Percentiles rank a stretch among this genome's conserved stretches.
Evolutionary conservation across 2,797 vertebrate genomes (phyloP).

Genomic region (Melanotaenia nigrans): DNA sequence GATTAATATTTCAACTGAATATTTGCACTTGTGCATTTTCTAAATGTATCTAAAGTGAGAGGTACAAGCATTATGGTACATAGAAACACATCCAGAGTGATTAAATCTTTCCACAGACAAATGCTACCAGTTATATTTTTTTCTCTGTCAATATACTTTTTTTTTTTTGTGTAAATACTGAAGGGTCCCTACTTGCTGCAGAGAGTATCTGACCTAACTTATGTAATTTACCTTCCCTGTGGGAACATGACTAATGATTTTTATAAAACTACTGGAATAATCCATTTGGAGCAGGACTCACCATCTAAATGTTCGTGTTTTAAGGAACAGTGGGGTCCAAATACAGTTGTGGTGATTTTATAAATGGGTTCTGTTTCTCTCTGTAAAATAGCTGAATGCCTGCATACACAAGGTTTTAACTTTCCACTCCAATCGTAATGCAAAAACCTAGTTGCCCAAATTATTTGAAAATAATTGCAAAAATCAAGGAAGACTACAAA

Average conservation of each 20-base stretch:
- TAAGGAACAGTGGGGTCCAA: neutral
- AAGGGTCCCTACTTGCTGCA: neutral
- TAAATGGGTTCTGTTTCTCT: neutral
- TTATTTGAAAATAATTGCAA: neutral
- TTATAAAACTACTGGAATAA: conserved; percentile 9
- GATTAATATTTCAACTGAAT: neutral
- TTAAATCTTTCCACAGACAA: too few species aligned
- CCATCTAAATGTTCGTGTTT: conserved; percentile 14
- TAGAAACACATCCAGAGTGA: neutral
- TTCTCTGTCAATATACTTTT: neutral
- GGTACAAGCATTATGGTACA: neutral
- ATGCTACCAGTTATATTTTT: neutral
- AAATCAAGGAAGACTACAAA: neutral
- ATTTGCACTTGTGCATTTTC: neutral
- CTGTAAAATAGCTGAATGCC: neutral
- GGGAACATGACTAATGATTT: conserved; percentile 11
- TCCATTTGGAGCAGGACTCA: conserved; percentile 7
- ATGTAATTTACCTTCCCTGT: neutral
- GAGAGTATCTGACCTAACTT: conserved; percentile 2
- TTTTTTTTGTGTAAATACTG: neutral
- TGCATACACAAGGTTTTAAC: neutral
- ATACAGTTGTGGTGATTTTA: neutral
- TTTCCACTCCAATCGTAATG: neutral
- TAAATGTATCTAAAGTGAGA: conserved; percentile 12
- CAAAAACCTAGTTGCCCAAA: neutral